These are phyloP conservation scores for Macrotis lagotis DNA, from an alignment of 2,113 vertebrate species.

Conservation along the genomic window DNA sequence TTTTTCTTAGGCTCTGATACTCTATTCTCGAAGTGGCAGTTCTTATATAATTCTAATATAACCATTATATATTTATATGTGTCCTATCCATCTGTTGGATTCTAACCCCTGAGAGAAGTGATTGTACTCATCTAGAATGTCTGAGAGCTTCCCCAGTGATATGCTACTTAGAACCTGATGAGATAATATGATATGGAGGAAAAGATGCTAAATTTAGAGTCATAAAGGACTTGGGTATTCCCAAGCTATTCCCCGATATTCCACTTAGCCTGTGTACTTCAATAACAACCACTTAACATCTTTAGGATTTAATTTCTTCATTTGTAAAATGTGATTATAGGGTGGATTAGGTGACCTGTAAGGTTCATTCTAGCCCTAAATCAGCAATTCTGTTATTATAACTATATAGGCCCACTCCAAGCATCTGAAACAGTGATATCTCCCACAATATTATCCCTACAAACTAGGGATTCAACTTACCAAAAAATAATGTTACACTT, in stretches of 20 bases:
- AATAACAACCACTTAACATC: not conserved
- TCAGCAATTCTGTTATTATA: not conserved
- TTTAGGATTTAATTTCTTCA: not conserved
- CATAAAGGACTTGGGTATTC: not conserved
- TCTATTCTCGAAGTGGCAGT: not conserved
- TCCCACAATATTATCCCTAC: not conserved
- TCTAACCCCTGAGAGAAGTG: not conserved
- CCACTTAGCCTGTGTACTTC: not conserved
- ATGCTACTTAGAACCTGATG: not conserved
- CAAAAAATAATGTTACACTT: constrained; percentile 83
- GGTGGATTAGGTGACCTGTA: not conserved
- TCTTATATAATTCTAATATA: not conserved
- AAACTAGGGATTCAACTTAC: constrained; percentile 75
- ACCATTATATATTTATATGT: not conserved
- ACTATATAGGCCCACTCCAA: not conserved
- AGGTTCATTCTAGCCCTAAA: not conserved
- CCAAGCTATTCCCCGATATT: too few relatives aligned
- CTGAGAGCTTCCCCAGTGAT: not conserved
- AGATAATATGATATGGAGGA: not conserved
- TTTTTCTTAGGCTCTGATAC: not conserved
- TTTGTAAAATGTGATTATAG: not conserved
- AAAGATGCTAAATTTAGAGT: not conserved
- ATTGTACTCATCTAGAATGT: not conserved
- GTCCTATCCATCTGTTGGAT: not conserved
- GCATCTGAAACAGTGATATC: not conserved